phyloP scores from a whole-genome alignment of 1,140 invertebrate species.

The Pseudomyrmex dendroicus region DNA sequence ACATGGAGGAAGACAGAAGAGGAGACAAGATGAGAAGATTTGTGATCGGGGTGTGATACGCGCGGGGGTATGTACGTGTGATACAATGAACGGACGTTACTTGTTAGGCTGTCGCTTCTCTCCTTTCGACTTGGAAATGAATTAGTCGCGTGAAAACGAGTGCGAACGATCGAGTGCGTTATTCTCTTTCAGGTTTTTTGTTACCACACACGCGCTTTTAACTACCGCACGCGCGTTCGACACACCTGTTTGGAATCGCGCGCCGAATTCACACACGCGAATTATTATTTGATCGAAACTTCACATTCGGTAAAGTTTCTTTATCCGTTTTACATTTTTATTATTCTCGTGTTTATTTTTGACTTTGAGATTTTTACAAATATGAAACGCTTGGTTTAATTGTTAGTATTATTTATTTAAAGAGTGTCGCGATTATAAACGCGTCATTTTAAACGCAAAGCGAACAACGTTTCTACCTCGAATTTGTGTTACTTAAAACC shows the following conservation, averaged over 20 bases:
- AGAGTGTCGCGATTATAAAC: neutral
- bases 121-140: conserved; percentile 8
- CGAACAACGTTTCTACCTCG: neutral
- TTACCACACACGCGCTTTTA: conserved; percentile 50
- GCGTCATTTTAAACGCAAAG: neutral
- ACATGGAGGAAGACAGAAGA: too few relatives aligned
- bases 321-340: too few relatives aligned
- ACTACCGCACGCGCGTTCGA: conserved; percentile 16
- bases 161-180: conserved; percentile 23
- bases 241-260: neutral
- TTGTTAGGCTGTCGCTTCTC: conserved; percentile 18
- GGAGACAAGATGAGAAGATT: neutral
- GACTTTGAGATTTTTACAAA: too few relatives aligned
- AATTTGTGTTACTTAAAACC: neutral
- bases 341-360: too few relatives aligned
- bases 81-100: conserved; percentile 3
- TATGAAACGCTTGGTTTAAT: too few relatives aligned
- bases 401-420: neutral
- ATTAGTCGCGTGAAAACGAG: conserved; percentile 41
- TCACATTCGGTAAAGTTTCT: too few relatives aligned
- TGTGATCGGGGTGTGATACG: neutral
- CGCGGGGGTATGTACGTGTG: neutral
- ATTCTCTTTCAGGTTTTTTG: conserved; percentile 53
- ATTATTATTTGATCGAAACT: neutral
- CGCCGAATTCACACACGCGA: neutral